phyloP scores from a whole-genome alignment of 92 coral and sea anemone species.

The Paragorgia papillata region DNA sequence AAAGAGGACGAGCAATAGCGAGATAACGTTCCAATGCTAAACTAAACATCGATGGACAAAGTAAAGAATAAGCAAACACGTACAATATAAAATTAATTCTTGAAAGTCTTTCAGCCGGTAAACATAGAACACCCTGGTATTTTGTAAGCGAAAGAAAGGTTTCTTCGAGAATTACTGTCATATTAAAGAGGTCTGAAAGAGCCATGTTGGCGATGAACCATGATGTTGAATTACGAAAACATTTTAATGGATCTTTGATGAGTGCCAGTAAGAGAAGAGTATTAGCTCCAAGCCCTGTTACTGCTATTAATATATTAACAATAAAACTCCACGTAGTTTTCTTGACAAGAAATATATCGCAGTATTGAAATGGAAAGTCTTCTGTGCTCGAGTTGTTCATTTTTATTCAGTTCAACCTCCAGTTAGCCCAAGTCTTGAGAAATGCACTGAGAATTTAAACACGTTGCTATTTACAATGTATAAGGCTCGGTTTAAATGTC shows the following conservation, averaged over 20 bases:
- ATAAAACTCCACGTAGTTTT: conserved; percentile 28
- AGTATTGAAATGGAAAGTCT: too few relatives aligned
- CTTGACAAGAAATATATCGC: too few relatives aligned
- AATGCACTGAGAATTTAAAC: too few relatives aligned
- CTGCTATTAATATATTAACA: neutral
- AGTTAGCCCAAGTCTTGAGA: too few relatives aligned
- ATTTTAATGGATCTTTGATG: conserved; percentile 53
- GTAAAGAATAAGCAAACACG: neutral
- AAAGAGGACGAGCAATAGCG: conserved; percentile 13
- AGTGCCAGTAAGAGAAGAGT: conserved; percentile 16
- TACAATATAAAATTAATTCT: neutral
- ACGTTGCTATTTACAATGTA: too few relatives aligned
- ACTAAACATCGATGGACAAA: neutral
- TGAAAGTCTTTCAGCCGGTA: neutral
- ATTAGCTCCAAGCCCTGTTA: neutral
- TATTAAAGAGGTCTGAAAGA: conserved; percentile 27
- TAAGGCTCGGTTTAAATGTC: too few relatives aligned
- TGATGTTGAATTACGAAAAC: conserved; percentile 51
- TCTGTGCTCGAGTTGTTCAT: too few relatives aligned
- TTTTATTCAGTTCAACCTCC: too few relatives aligned
- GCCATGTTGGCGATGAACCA: conserved; percentile 50
- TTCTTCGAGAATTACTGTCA: neutral
- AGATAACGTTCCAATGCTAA: conserved; percentile 14
- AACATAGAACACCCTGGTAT: neutral
- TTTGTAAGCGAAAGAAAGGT: neutral